A percentile compares a stretch with the other conserved stretches of the same genome.
phyloP scores from a whole-genome alignment of 2,888 invertebrate species.

The Chalcis sispes region DNA sequence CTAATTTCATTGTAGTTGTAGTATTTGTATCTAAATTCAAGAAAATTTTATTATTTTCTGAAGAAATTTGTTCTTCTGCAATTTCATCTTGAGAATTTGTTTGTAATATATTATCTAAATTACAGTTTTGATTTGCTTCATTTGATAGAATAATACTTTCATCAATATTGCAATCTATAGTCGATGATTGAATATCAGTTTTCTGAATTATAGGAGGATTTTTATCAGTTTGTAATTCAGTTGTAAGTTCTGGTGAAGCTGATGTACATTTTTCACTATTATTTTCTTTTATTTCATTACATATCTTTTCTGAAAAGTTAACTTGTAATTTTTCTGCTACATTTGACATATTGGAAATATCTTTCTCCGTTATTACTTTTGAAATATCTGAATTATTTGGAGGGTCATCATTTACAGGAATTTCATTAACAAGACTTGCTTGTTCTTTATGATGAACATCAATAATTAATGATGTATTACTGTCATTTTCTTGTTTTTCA shows the following conservation, averaged over 20 bases:
- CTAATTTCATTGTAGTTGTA: conserved; percentile 72
- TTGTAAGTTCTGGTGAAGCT: not conserved
- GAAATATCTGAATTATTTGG: conserved; percentile 11
- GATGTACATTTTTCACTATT: conserved; percentile 18
- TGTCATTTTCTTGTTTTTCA: conserved; percentile 28
- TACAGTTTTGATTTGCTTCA: conserved; percentile 66
- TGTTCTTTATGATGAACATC: conserved; percentile 24
- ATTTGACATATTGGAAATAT: conserved; percentile 1
- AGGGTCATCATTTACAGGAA: conserved; percentile 22
- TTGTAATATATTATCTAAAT: conserved; percentile 67
- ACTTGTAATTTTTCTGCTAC: conserved; percentile 8
- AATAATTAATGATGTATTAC: not conserved
- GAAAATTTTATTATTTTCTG: conserved; percentile 68
- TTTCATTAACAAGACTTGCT: conserved; percentile 10
- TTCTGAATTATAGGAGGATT: conserved; percentile 14
- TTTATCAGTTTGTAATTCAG: conserved; percentile 8
- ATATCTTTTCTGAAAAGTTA: conserved; percentile 27
- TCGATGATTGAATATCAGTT: conserved; percentile 32
- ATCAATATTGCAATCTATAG: conserved; percentile 28
- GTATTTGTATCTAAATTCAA: conserved; percentile 74
- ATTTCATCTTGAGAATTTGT: conserved; percentile 63
- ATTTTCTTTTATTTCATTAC: conserved; percentile 25
- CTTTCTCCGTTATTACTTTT: conserved; percentile 36
- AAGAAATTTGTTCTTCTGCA: conserved; percentile 58
- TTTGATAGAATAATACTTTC: conserved; percentile 40